Evolutionary conservation across 2,797 vertebrate genomes (phyloP), one percentile per base, ranked within the genome.

Genomic region (Hydrolagus colliei): DNA sequence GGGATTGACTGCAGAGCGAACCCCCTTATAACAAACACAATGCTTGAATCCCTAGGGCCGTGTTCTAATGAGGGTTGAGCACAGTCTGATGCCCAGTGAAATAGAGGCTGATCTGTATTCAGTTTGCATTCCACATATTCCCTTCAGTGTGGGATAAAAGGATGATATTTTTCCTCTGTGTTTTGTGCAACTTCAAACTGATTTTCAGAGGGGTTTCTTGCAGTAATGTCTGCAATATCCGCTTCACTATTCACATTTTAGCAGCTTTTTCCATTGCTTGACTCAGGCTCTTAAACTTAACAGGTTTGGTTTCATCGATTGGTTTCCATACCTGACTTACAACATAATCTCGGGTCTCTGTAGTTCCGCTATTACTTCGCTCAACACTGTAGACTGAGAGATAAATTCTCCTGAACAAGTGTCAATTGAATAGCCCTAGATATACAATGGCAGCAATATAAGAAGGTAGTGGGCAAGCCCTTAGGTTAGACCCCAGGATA

Each of bases 131-230:
- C 71, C 65, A 35, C 9, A 84, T 71, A 84, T 84, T 84, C 79
- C 79, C 79, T 71, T 84, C 79, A 22, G 65, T 84, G 32, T 84
- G 20, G 79, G 65, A 84, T 84, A 84, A 84, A 84, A 71, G 65
- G 79, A 84, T 52, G 41, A 52, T 84, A 84, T 84, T 71, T 68
- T 84, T 71, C 79, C 65, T 71, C 63, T 84, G 79, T 68, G 79
- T 52, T 84, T 71, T 71, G 65, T 68, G 65, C 27, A 41, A 71
- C 65, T 77, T 77, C 65, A 84, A 84, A 68, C 65, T 35, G 65
- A 71, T 84, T 84, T 71, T 71, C 65, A 84, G 32, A 52, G 41
- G 32, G 16, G 20, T 84, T 20, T 84, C 71, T 84, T 61, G 63
- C 65, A 84, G 65, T 84, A 67, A 68, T 35, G 67, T 71, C 65